Evolutionary conservation across 1,140 invertebrate genomes (phyloP), one percentile per base, ranked within the genome.

Genomic region (Stegodyphus dumicola): DNA sequence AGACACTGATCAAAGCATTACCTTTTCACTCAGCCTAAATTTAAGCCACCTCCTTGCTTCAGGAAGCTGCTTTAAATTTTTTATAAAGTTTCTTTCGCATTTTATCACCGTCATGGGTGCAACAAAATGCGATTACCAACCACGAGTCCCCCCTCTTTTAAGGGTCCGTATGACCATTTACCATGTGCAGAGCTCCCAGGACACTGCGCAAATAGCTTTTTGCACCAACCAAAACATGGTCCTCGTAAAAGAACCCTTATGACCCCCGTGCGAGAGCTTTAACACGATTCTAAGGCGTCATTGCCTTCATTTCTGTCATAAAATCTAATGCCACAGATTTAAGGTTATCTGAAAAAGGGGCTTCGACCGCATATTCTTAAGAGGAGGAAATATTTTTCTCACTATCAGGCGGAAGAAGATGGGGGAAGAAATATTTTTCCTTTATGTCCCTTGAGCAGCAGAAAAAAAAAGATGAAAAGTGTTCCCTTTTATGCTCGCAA

Each of bases 251-350:
- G 80, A 83, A 66, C 80, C 71, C 79, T 75, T 83, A 75, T 54
- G 70, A 75, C 70, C 80, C 71, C 71, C 71, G 64, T 64, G 70
- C 71, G 80, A 75, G 80, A 67, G 64, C 56, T 75, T 83, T 83
- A 83, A 83, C 71, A 83, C 80, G 80, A 75, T 83, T 83, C 71
- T 54, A 74, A 83, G 71, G 80, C 80, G 70, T 83, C 80, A 75
- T 83, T 83, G 80, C 80, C 80, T 83, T 83, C 80, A 83, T 83
- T 83, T 83, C 80, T 83, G 80, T 83, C 80, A 83, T 83, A 83
- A 83, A 83, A 83, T 71, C 71, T 83, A 83, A 83, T 83, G 80
- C 71, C 71, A 74, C 80, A 74, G 80, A 83, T 83, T 83, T 83
- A 83, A 69, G 71, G 80, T 83, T 83, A 83, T 83, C 71, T 83